Percentiles rank a stretch among this genome's conserved stretches.
These are phyloP conservation scores for Priapulus caudatus DNA, from an alignment of 2,888 invertebrate species.

Conservation along the genomic window DNA sequence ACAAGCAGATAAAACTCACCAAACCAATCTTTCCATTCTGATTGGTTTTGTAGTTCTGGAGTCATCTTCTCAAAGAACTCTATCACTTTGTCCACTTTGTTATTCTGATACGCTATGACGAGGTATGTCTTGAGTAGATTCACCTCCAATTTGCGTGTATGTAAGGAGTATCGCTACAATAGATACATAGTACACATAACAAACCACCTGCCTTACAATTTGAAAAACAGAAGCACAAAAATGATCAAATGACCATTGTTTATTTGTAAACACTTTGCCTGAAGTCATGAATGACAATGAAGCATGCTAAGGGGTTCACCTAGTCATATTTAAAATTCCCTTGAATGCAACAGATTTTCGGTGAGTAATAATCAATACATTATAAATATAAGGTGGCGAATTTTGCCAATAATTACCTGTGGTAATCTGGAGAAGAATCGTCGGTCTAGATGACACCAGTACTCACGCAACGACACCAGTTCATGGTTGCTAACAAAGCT, in stretches of 20 bases:
- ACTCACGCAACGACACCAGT: conserved; percentile 61
- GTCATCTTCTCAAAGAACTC: conserved; percentile 82
- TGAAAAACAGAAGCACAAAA: no score
- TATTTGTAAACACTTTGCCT: no score
- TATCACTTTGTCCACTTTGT: conserved; percentile 66
- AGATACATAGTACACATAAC: neutral
- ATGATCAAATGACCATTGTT: no score
- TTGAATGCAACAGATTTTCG: no score
- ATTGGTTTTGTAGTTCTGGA: conserved; percentile 69
- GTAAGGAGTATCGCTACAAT: conserved; percentile 21
- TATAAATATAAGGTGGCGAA: conserved; percentile 46
- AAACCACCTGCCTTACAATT: no score
- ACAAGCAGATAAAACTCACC: no score
- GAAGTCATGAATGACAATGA: no score
- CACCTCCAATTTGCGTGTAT: conserved; percentile 56
- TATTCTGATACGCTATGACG: conserved; percentile 68
- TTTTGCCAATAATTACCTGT: conserved; percentile 60
- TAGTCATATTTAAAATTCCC: no score
- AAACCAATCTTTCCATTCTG: conserved; percentile 96
- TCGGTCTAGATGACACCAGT: conserved; percentile 78
- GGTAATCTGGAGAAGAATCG: conserved; percentile 78
- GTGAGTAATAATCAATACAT: no score
- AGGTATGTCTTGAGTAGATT: conserved; percentile 76
- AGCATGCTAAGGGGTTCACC: no score
- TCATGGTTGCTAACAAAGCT: conserved; percentile 63